Evolutionary conservation across 2,113 vertebrate genomes (phyloP).

Genomic region (Sciurus niger): DNA sequence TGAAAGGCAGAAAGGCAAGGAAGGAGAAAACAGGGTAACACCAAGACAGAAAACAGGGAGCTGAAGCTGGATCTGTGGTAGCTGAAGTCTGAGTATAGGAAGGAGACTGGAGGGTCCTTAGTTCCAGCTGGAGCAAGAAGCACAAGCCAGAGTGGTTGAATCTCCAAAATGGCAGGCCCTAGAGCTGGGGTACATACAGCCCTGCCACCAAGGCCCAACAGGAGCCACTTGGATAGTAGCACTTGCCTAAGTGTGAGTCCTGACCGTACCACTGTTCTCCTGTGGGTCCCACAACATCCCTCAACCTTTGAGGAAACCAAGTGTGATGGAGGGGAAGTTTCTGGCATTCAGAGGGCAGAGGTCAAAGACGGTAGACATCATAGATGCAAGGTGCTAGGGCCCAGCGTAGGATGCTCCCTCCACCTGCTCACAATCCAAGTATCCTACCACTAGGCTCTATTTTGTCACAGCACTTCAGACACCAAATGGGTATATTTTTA

Average conservation of each 20-base stretch:
- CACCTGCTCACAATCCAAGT: not conserved
- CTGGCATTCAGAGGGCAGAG: not conserved
- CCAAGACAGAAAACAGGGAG: not conserved
- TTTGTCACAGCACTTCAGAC: not conserved
- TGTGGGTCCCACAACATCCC: not conserved
- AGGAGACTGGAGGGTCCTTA: not conserved
- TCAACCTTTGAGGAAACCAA: not conserved
- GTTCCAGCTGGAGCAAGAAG: not conserved
- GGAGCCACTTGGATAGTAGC: not conserved
- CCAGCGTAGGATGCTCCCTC: not conserved
- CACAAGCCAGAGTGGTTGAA: not conserved
- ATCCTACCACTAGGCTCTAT: not conserved
- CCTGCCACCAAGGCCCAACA: not conserved
- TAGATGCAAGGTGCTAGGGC: not conserved
- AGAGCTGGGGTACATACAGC: not conserved
- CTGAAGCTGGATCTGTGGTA: not conserved
- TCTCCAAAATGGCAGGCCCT: not conserved
- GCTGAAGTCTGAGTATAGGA: not conserved
- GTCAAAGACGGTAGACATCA: not conserved
- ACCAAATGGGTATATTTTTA: not conserved
- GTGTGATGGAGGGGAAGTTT: not conserved
- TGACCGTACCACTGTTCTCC: fast-evolving
- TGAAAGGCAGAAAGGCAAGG: not conserved
- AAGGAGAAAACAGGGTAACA: not conserved
- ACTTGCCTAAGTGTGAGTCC: not conserved